phyloP scores from a whole-genome alignment of 2,113 vertebrate species.

The Telmatochromis sp. region DNA sequence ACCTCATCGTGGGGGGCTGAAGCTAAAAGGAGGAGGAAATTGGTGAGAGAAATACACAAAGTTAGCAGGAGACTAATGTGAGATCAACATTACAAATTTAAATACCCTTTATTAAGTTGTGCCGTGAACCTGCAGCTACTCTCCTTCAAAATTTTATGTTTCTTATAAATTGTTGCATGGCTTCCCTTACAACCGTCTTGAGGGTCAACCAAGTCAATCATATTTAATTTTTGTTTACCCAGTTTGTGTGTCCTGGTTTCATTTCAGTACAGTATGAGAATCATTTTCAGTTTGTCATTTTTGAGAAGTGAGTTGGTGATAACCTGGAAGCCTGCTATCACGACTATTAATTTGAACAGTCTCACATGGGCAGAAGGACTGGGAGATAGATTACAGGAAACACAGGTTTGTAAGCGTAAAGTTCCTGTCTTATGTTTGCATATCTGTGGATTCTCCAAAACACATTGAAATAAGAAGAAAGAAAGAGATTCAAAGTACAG shows the following conservation, averaged over 20 bases:
- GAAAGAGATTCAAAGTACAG: neutral
- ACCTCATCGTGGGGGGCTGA: conserved; percentile 74
- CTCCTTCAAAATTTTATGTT: neutral
- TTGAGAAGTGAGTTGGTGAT: neutral
- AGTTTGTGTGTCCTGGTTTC: neutral
- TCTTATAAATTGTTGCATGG: neutral
- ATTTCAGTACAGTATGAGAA: neutral
- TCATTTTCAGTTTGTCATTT: neutral
- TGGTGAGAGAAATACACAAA: neutral
- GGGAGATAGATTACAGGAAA: neutral
- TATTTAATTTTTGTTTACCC: neutral
- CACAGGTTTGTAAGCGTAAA: neutral
- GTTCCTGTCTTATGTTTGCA: neutral
- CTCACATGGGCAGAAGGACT: neutral
- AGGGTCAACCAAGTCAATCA: neutral
- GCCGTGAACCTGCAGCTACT: neutral
- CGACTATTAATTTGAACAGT: fast-evolving
- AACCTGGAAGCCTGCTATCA: neutral
- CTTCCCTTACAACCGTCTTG: neutral
- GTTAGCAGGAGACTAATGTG: neutral
- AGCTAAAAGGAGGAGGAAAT: conserved; percentile 48
- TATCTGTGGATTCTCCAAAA: neutral
- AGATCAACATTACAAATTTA: neutral
- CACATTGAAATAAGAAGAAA: neutral
- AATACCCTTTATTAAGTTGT: neutral